Percentiles rank a stretch among this genome's conserved stretches.
Conservation (phyloP, 2,113 vertebrate genomes). For the Pomatostomus ruficeps region DNA sequence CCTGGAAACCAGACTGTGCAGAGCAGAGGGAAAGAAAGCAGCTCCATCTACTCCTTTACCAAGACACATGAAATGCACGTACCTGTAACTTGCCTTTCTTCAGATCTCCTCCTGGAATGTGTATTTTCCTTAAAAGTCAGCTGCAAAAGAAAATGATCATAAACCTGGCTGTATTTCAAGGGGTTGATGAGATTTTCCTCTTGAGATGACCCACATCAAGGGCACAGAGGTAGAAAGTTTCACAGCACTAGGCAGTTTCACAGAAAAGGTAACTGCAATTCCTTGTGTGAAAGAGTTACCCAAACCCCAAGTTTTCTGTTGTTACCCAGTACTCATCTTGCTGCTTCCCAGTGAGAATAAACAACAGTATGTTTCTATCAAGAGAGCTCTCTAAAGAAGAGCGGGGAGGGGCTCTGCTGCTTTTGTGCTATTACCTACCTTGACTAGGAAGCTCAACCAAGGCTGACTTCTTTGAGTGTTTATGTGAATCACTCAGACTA, state of each 20-base stretch:
- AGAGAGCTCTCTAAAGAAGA: background rate
- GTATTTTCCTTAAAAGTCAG: background rate
- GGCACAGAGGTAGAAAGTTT: background rate
- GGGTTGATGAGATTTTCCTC: conserved; percentile 17
- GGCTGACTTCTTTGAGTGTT: background rate
- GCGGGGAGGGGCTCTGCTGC: background rate
- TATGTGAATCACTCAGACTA: background rate
- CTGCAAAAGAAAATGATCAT: background rate
- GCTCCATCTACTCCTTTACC: background rate
- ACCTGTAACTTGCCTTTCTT: conserved; percentile 14
- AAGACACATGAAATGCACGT: background rate
- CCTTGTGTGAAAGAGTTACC: background rate
- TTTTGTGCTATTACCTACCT: background rate
- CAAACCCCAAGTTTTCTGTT: background rate
- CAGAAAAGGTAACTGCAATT: background rate
- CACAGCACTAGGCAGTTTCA: background rate
- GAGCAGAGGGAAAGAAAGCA: background rate
- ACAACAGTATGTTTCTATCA: background rate
- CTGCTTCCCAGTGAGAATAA: background rate
- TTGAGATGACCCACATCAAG: conserved; percentile 74
- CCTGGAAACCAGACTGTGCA: background rate
- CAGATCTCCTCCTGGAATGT: background rate
- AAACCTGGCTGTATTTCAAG: background rate
- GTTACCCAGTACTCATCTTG: background rate
- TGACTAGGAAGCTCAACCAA: background rate